A percentile compares a stretch with the other conserved stretches of the same genome.
phyloP scores from a whole-genome alignment of 2,888 invertebrate genomes.

The Cantharis rustica region DNA sequence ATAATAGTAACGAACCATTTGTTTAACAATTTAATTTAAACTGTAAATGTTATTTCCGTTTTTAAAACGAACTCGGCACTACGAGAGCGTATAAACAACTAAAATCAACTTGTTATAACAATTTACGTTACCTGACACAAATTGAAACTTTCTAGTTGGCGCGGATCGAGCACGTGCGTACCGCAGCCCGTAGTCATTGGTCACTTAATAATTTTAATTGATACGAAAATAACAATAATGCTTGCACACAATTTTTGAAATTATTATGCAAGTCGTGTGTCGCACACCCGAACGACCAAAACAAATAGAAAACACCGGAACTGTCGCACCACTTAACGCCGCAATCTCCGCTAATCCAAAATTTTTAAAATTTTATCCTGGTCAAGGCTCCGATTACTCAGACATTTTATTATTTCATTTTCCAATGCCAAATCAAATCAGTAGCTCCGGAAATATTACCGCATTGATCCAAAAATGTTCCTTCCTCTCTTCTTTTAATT shows the following conservation, averaged over 20 bases:
- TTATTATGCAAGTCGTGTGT: not conserved
- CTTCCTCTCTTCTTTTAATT: no score
- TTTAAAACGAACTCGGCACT: constrained; percentile 1
- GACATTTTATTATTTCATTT: no score
- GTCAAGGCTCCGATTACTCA: no score
- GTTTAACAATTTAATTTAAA: constrained; percentile 1
- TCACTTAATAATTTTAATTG: not conserved
- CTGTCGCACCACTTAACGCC: not conserved
- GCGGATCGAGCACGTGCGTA: constrained; percentile 27
- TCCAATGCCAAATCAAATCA: no score
- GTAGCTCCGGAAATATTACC: no score
- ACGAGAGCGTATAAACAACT: constrained; percentile 23
- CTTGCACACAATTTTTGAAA: not conserved
- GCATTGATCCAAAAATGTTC: no score
- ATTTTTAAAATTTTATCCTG: not conserved
- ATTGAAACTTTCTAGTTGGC: constrained; percentile 37
- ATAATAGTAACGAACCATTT: not conserved
- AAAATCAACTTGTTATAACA: constrained; percentile 31
- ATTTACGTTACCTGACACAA: constrained; percentile 33
- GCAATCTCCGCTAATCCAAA: not conserved
- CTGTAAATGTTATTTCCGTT: constrained; percentile 2
- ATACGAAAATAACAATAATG: not conserved
- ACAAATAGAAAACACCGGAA: not conserved
- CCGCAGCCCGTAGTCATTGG: not conserved
- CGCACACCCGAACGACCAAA: not conserved